phyloP scores from a whole-genome alignment of 2,113 vertebrate species.

The Sinocyclocheilus rhinocerous region DNA sequence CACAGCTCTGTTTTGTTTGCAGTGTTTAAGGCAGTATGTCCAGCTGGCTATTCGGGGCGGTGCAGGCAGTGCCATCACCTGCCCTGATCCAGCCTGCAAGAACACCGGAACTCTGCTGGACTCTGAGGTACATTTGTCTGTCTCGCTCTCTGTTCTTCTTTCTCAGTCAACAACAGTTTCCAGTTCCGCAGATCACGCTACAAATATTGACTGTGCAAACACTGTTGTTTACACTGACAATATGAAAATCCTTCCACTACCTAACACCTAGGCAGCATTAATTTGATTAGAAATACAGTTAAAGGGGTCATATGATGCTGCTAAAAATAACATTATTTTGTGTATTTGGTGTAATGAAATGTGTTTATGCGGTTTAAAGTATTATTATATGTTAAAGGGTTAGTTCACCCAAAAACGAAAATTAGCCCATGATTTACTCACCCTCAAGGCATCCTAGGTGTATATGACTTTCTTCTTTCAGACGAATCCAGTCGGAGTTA shows the following conservation, averaged over 20 bases:
- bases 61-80: conserved; percentile 89
- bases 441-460: too few relatives aligned
- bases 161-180: conserved; percentile 11
- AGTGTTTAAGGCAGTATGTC: conserved; percentile 93
- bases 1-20: conserved; percentile 30
- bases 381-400: too few relatives aligned
- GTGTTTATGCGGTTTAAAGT: too few relatives aligned
- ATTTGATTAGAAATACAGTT: neutral
- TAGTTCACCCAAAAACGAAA: too few relatives aligned
- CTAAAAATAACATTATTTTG: too few relatives aligned
- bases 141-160: neutral
- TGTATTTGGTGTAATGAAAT: too few relatives aligned
- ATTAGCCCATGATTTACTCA: too few relatives aligned
- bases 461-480: too few relatives aligned
- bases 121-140: conserved; percentile 82
- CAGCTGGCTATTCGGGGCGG: conserved; percentile 87
- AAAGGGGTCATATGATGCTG: too few relatives aligned
- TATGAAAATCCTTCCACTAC: neutral
- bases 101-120: conserved; percentile 83
- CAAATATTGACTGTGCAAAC: neutral
- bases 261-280: neutral
- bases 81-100: conserved; percentile 88
- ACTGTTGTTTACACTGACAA: neutral
- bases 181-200: neutral
- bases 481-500: too few relatives aligned